phyloP scores from a whole-genome alignment of 2,113 vertebrate species.

The Puntigrus tetrazona region DNA sequence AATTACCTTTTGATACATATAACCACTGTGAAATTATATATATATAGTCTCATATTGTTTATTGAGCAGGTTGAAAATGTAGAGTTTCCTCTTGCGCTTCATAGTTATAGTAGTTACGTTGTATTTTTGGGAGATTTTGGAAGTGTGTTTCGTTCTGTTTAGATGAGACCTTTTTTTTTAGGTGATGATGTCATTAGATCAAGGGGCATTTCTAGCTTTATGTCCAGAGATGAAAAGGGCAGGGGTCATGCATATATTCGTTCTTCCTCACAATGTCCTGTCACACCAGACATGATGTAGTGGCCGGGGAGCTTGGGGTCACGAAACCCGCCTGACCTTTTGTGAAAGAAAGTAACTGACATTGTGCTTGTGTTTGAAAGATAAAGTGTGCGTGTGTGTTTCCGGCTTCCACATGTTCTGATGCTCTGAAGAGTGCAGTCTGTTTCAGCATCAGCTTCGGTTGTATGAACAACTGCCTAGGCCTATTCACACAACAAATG shows the following conservation, averaged over 20 bases:
- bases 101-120: neutral
- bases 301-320: slow-evolving; percentile 26
- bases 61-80: neutral
- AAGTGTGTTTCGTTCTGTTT: neutral
- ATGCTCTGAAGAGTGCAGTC: slow-evolving; percentile 14
- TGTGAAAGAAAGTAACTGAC: slow-evolving; percentile 8
- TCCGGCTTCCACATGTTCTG: slow-evolving; percentile 25
- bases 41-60: neutral
- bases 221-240: slow-evolving; percentile 37
- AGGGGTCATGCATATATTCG: slow-evolving; percentile 30
- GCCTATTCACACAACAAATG: neutral
- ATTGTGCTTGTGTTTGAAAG: neutral
- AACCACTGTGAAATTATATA: neutral
- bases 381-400: neutral
- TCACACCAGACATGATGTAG: slow-evolving; percentile 38
- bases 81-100: neutral
- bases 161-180: neutral
- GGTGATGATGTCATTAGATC: slow-evolving; percentile 8
- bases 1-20: neutral
- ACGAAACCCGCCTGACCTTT: slow-evolving; percentile 23
- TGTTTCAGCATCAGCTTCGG: neutral
- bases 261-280: slow-evolving; percentile 32
- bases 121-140: neutral
- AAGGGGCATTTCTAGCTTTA: slow-evolving; percentile 32
- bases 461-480: neutral